Percentiles rank a stretch among this genome's conserved stretches.
phyloP scores from a whole-genome alignment of 1,140 invertebrate genomes.

The Polypedilum pembai region DNA sequence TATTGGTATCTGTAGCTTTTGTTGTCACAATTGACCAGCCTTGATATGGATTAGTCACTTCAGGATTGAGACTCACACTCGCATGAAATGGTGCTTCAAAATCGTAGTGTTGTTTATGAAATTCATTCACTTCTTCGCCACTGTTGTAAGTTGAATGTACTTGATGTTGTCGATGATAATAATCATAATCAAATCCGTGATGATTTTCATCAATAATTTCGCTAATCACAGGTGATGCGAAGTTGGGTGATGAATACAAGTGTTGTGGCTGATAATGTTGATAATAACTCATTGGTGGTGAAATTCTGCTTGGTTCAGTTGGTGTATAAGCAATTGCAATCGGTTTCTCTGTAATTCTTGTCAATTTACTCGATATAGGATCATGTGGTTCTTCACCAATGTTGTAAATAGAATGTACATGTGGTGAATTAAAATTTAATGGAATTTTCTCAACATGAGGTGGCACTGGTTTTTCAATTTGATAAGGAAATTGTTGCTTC shows the following conservation, averaged over 20 bases:
- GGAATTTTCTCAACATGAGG: conserved; percentile 34
- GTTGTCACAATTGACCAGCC: conserved; percentile 56
- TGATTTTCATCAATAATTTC: conserved; percentile 40
- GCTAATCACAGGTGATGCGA: conserved; percentile 44
- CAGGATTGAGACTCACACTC: conserved; percentile 51
- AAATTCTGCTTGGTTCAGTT: conserved; percentile 39
- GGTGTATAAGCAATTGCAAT: conserved; percentile 50
- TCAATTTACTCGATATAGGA: conserved; percentile 39
- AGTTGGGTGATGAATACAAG: conserved; percentile 38
- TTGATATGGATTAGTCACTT: conserved; percentile 43
- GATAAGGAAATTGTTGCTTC: conserved; percentile 55
- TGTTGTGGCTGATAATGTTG: background rate
- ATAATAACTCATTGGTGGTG: conserved; percentile 11
- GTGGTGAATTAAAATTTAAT: conserved; percentile 29
- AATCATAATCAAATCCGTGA: conserved; percentile 22
- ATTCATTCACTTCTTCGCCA: conserved; percentile 38
- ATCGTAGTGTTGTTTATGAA: conserved; percentile 45
- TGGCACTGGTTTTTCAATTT: conserved; percentile 49
- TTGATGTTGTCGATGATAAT: conserved; percentile 33
- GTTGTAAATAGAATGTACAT: conserved; percentile 35
- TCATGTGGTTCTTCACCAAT: conserved; percentile 37
- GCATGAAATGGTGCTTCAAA: conserved; percentile 65
- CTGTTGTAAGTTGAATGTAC: conserved; percentile 35
- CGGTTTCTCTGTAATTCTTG: conserved; percentile 45
- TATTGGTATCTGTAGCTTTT: conserved; percentile 33